Conservation (phyloP, 2,888 invertebrate genomes). For the Platerodrilus igneus region DNA sequence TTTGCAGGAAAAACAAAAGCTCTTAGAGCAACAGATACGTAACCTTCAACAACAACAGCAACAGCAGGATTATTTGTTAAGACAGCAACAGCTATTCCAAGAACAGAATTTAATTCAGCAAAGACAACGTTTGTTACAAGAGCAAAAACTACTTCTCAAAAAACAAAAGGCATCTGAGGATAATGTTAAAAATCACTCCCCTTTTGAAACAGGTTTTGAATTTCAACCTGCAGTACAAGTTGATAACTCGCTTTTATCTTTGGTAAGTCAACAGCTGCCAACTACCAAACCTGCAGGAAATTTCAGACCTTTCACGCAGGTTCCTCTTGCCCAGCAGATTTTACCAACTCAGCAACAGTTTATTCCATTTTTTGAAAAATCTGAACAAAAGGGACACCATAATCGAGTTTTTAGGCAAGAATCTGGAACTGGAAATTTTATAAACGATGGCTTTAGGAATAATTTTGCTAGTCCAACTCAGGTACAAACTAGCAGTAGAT, state of each 20-base stretch:
- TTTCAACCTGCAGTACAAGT: slow-evolving; percentile 37
- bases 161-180: no score
- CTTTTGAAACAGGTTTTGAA: slow-evolving; percentile 53
- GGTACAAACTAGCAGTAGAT: slow-evolving; percentile 27
- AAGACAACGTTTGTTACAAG: slow-evolving; percentile 33
- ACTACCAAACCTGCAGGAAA: slow-evolving; percentile 41
- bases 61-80: slow-evolving; percentile 64
- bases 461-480: slow-evolving; percentile 14
- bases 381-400: slow-evolving; percentile 14
- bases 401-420: slow-evolving; percentile 44
- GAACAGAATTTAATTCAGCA: slow-evolving; percentile 50
- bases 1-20: slow-evolving; percentile 62
- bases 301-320: slow-evolving; percentile 31
- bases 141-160: slow-evolving; percentile 42
- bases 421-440: slow-evolving; percentile 39
- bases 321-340: no score
- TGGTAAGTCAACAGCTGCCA: slow-evolving; percentile 34
- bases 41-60: slow-evolving; percentile 58
- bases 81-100: slow-evolving; percentile 60
- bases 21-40: slow-evolving; percentile 53
- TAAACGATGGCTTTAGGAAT: slow-evolving; percentile 26
- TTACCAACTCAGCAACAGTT: slow-evolving; percentile 30
- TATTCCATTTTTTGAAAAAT: slow-evolving; percentile 13
- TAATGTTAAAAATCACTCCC: slow-evolving; percentile 35
- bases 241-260: slow-evolving; percentile 17